Percentiles rank a stretch among this genome's conserved stretches.
Conservation (phyloP, 2,888 invertebrate species). For the Campaea margaritaria region DNA sequence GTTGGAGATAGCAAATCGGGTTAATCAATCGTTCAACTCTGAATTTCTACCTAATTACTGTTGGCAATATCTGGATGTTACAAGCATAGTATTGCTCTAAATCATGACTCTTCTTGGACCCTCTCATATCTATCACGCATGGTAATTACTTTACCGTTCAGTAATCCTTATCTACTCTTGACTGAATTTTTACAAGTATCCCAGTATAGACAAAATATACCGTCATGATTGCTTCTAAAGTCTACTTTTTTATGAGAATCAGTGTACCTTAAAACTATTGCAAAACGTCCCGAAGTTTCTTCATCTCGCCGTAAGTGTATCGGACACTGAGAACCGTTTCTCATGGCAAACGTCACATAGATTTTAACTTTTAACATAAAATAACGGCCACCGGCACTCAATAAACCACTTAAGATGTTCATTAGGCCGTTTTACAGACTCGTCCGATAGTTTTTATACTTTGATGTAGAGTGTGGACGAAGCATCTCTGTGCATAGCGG, state of each 20-base stretch:
- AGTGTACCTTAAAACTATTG: background rate
- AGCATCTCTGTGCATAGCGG: slow-evolving; percentile 20
- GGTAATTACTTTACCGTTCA: too few species aligned
- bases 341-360: slow-evolving; percentile 62
- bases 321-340: slow-evolving; percentile 45
- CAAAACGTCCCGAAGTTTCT: slow-evolving; percentile 14
- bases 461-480: slow-evolving; percentile 55
- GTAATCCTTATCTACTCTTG: too few species aligned
- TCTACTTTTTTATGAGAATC: too few species aligned
- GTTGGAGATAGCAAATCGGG: background rate
- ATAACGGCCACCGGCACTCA: slow-evolving; percentile 81
- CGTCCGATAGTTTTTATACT: slow-evolving; percentile 71
- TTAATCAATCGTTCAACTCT: slow-evolving; percentile 2
- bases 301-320: slow-evolving; percentile 6
- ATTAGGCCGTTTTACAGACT: slow-evolving; percentile 72
- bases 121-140: too few species aligned
- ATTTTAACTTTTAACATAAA: slow-evolving; percentile 77
- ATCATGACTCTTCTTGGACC: too few species aligned
- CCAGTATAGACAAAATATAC: too few species aligned
- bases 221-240: too few species aligned
- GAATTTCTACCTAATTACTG: background rate
- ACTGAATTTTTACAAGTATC: too few species aligned
- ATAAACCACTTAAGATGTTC: slow-evolving; percentile 82
- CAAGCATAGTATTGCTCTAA: too few species aligned
- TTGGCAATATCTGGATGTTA: too few species aligned